phyloP scores from a whole-genome alignment of 2,113 vertebrate species.

The Pelobates fuscus region DNA sequence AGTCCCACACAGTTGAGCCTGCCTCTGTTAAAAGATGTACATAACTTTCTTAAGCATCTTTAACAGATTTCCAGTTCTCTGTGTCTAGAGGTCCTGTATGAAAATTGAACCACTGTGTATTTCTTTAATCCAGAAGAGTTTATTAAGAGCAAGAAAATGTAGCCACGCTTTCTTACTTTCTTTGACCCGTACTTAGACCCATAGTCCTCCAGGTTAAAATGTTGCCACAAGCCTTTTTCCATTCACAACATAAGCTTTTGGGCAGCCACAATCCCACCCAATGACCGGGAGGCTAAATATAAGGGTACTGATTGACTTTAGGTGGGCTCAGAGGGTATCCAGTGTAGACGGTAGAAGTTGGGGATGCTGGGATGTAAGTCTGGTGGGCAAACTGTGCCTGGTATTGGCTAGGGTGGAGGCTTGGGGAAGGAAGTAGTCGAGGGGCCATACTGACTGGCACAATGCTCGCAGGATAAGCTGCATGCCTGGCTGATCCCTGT shows the following conservation, averaged over 20 bases:
- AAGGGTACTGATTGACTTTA: constrained; percentile 99
- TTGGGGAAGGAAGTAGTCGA: constrained; percentile 89
- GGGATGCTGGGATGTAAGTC: constrained; percentile 98
- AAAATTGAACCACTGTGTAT: constrained; percentile 56
- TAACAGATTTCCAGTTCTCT: not conserved
- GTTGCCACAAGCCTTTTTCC: constrained; percentile 33
- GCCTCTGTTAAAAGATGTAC: constrained; percentile 28
- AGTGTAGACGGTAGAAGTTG: constrained; percentile 98
- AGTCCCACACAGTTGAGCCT: not conserved
- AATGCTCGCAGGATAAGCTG: constrained; percentile 88
- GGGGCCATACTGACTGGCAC: constrained; percentile 95
- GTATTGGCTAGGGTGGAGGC: constrained; percentile 93
- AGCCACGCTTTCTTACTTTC: not conserved
- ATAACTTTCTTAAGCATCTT: not conserved
- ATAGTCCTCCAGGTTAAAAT: constrained; percentile 61
- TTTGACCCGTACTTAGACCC: constrained; percentile 43
- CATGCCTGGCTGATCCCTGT: constrained; percentile 86
- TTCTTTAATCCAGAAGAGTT: not conserved
- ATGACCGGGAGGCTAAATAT: constrained; percentile 89
- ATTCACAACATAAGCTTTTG: constrained; percentile 23
- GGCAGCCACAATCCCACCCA: constrained; percentile 23
- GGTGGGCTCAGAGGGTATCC: constrained; percentile 98
- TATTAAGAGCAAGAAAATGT: not conserved
- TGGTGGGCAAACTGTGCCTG: constrained; percentile 96
- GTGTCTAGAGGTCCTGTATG: constrained; percentile 71